Base-by-base conservation (phyloP, 2,797 vertebrate species). In the Lacerta agilis region DNA sequence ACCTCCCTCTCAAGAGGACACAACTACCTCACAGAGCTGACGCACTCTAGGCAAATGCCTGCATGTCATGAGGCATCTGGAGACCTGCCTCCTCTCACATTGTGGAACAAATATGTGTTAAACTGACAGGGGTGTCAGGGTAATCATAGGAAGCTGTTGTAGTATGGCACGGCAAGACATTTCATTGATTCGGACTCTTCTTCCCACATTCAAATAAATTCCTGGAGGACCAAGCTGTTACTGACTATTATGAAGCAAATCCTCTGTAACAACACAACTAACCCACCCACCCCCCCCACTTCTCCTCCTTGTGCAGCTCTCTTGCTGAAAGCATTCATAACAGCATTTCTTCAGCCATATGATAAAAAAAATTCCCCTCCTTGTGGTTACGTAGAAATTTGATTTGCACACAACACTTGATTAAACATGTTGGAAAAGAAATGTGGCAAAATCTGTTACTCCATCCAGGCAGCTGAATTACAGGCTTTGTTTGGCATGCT, bases 1-100 rank as follows among this genome's bases (percentile, higher is more conserved):
- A 82, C 84, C 85, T 75, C 91, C 92, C 73, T 82, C 88, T 89
- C 10, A 27, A 92, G 90, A 79, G 87, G 92, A 5, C 89, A 93
- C 81, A 69, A 79, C 41, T 79, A 0, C 38, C 45, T 4, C 27
- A 41, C 71, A 87, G 2, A 84, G 83, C 10, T 64, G 13, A 86
- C 43, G 67, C 87, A 92, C 72, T 73, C 33, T 1, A 88, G 86
- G 77, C 80, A 69, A 86, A 13, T 5, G 41, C 11, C 72, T 89
- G 84, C 86, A 73, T 93, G 73, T 79, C 86, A 90, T 55, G 15
- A 89, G 64, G 83, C 33, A 1, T 33, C 77, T 80, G 83, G 79
- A 72, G 90, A 85, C 82, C 79, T 79, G 89, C 0, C 0, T n/a
- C 89, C 66, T 69, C 43, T 82, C 15, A 9, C 0, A 2, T 71